These are phyloP conservation scores for Prionailurus bengalensis DNA, from an alignment of 2,113 vertebrate species.

Conservation along the genomic window DNA sequence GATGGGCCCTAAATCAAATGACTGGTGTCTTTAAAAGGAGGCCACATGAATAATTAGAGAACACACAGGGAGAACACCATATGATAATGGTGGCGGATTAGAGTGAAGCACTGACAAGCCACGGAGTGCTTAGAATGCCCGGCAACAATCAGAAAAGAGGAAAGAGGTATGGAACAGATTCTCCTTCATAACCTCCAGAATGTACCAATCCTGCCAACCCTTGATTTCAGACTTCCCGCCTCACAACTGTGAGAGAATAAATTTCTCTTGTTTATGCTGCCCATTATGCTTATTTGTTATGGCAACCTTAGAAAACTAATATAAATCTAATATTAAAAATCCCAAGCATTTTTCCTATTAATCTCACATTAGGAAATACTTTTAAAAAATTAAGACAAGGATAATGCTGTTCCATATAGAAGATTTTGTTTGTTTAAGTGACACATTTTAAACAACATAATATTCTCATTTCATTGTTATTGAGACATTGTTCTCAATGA, in stretches of 20 bases:
- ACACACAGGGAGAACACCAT: not conserved
- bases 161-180: not conserved
- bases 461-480: not conserved
- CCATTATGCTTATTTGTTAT: not conserved
- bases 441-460: not conserved
- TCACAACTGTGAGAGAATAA: not conserved
- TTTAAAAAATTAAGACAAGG: not conserved
- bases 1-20: not conserved
- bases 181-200: not conserved
- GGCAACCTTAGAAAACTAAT: not conserved
- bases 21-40: not conserved
- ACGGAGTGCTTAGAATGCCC: no score
- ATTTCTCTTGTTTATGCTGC: not conserved
- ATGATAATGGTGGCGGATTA: not conserved
- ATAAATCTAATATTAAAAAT: not conserved
- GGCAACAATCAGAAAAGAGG: not conserved
- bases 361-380: not conserved
- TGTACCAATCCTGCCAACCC: not conserved
- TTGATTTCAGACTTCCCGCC: not conserved
- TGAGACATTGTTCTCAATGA: not conserved
- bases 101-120: not conserved
- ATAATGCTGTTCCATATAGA: not conserved
- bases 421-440: not conserved
- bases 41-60: not conserved
- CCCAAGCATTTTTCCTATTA: not conserved